These are phyloP conservation scores for Pemphredon lugubris DNA, from an alignment of 2,888 invertebrate genomes.

Conservation along the genomic window DNA sequence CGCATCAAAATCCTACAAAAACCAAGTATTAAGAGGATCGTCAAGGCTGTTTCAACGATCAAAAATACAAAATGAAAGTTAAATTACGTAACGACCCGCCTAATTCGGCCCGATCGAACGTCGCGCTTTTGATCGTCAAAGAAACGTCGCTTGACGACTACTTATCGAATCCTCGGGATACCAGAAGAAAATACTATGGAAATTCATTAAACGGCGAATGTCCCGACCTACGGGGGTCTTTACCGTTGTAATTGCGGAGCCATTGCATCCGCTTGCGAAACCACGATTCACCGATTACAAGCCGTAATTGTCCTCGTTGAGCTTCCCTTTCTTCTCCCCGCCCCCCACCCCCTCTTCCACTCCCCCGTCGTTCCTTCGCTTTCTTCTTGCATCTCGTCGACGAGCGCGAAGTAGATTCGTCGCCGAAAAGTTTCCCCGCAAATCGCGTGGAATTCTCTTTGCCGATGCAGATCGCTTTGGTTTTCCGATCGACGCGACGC, in stretches of 20 bases:
- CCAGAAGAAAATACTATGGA: constrained; percentile 3
- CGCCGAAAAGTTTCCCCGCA: neutral
- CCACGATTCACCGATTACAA: constrained; percentile 19
- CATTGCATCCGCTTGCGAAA: neutral
- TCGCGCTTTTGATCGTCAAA: neutral
- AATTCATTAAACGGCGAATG: constrained; percentile 18
- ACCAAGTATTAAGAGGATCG: no score
- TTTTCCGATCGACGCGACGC: neutral
- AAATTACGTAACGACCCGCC: no score
- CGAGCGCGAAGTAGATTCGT: neutral
- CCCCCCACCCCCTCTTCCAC: neutral
- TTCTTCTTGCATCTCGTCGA: neutral
- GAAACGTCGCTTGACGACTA: neutral
- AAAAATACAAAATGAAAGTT: no score
- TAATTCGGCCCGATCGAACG: no score
- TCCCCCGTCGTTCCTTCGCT: neutral
- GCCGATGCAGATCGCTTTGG: neutral
- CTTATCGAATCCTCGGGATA: neutral
- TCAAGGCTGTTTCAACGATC: no score
- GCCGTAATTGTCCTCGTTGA: constrained; percentile 14
- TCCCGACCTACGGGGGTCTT: neutral
- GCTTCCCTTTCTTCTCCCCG: neutral
- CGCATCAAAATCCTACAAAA: no score
- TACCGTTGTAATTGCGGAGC: constrained; percentile 16
- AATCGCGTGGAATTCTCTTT: neutral